Base-by-base conservation (phyloP, 2,888 invertebrate genomes). In the Nymphalis polychloros region DNA sequence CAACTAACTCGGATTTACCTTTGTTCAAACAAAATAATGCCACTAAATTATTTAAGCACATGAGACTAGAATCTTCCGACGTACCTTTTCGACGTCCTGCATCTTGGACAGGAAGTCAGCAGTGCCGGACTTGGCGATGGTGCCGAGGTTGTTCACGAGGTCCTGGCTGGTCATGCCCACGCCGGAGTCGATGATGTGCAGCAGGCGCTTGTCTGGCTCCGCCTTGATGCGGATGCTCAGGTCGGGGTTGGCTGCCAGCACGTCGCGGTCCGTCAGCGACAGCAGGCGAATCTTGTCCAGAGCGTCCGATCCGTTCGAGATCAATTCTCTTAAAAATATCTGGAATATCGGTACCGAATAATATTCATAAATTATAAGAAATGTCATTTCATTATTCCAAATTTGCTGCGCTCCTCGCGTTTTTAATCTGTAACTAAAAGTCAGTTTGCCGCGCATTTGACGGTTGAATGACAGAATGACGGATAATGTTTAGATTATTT, bases 231-330 rank as follows among this genome's bases (percentile, higher is more conserved):
- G 96, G 74, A 99, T 97, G 76, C 95, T 94, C 68, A 99, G 89
- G 80, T 99, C 98, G 0, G 95, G 94, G 79, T 96, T 96, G 13
- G 95, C 92, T 46, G 95, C 95, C 73, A 99, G 90, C 67, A 96
- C 96, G 67, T 93, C 92, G 77, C 95, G 95, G 80, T 98, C 96
- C 0, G 99, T 99, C 65, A 99, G 93, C 1, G 99, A 97, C 70
- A 99, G 87, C 77, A 99, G 94, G 31, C 99, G 95, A 80, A 99
- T 98, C 90, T 99, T 99, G 91, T 99, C 99, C 75, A 99, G 93
- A 53, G 99, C 99, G 93, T 99, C 99, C 0, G 99, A 99, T 0
- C 98, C 99, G 93, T 99, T 99, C 0, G 99, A 99, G 82, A 99
- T 99, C 86, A 99, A 93, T 93, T 99, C 99, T 81, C 99, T 94